Conservation (phyloP, 2,888 invertebrate genomes). For the Erebia epiphron region DNA sequence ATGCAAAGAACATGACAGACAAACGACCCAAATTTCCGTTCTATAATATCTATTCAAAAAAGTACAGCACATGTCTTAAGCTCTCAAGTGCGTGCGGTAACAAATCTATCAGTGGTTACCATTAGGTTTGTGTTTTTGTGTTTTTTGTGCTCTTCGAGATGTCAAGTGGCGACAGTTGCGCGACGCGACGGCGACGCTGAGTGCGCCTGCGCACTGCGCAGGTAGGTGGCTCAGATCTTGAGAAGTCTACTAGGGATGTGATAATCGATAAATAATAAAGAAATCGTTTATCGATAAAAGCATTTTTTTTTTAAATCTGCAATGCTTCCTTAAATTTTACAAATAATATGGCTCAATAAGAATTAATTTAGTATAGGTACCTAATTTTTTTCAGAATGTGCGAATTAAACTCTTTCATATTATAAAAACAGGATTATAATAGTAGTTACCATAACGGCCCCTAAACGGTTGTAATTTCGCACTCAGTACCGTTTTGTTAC, state of each 20-base stretch:
- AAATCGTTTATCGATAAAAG: neutral
- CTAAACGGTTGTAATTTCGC: no score
- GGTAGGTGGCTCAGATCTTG: constrained; percentile 22
- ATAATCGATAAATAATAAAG: neutral
- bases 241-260: constrained; percentile 3
- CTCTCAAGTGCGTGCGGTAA: constrained; percentile 21
- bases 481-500: no score
- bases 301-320: no score
- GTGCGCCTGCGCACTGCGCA: constrained; percentile 27
- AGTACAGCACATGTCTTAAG: constrained; percentile 27
- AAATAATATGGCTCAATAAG: no score
- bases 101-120: constrained; percentile 38
- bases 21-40: constrained; percentile 22
- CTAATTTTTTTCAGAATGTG: no score
- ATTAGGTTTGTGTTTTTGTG: constrained; percentile 29
- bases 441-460: no score
- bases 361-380: no score
- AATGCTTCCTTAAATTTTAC: no score
- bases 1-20: constrained; percentile 5
- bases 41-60: constrained; percentile 12
- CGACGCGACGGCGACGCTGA: constrained; percentile 31
- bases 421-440: no score
- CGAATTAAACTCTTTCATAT: no score
- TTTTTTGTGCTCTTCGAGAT: constrained; percentile 18
- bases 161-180: constrained; percentile 38